phyloP scores from a whole-genome alignment of 2,888 invertebrate genomes.

The Synergus laeviventris region DNA sequence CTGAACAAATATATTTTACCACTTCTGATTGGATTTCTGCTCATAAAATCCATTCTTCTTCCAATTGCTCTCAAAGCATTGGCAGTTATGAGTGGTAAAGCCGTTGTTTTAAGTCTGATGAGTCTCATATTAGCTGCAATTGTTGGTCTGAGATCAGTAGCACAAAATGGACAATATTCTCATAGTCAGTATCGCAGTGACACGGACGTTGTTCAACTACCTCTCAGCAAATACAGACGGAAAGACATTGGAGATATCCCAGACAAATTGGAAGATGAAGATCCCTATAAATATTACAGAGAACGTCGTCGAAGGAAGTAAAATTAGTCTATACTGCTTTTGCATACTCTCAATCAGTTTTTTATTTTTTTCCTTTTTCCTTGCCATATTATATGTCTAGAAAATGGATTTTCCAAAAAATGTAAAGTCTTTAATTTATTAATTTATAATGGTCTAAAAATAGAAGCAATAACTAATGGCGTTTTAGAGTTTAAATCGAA shows the following conservation, averaged over 20 bases:
- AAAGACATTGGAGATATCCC: slow-evolving; percentile 64
- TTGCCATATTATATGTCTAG: not conserved
- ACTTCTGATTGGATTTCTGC: slow-evolving; percentile 80
- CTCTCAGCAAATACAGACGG: slow-evolving; percentile 67
- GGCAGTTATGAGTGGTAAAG: slow-evolving; percentile 82
- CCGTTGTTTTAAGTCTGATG: slow-evolving; percentile 77
- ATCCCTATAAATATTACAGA: slow-evolving; percentile 69
- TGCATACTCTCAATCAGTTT: not conserved
- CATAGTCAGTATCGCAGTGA: slow-evolving; percentile 44
- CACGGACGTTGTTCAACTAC: slow-evolving; percentile 60
- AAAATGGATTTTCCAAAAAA: not conserved
- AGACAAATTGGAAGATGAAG: slow-evolving; percentile 60
- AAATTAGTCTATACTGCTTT: not conserved
- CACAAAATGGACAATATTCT: slow-evolving; percentile 61
- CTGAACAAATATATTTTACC: slow-evolving; percentile 80
- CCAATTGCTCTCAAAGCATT: slow-evolving; percentile 83
- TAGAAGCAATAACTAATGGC: too few species aligned
- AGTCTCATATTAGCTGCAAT: slow-evolving; percentile 81
- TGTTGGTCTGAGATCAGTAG: slow-evolving; percentile 79
- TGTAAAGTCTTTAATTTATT: too few species aligned
- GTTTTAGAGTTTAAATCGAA: too few species aligned
- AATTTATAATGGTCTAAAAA: too few species aligned
- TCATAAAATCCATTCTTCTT: slow-evolving; percentile 82
- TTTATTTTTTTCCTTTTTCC: not conserved
- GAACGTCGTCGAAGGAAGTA: slow-evolving; percentile 57